Percentiles rank a stretch among this genome's conserved stretches.
Conservation (phyloP, 2,888 invertebrate species). For the Patella caerulea region DNA sequence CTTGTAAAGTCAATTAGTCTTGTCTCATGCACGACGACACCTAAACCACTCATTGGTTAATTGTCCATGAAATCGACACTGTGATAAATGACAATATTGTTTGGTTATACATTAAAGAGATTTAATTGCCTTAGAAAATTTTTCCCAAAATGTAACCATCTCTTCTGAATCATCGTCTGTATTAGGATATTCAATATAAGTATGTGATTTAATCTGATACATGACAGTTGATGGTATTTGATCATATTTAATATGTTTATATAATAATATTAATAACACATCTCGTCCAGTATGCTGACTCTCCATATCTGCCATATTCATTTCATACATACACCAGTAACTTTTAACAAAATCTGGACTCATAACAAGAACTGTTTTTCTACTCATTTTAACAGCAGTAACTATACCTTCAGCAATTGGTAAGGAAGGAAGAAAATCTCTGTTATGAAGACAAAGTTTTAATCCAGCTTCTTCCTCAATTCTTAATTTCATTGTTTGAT, state of each 20-base stretch:
- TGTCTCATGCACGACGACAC: no score
- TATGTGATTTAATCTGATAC: background rate
- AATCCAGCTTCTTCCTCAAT: constrained; percentile 31
- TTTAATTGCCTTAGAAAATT: background rate
- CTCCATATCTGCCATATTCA: constrained; percentile 34
- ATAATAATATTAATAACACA: constrained; percentile 17
- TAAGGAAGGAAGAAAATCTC: constrained; percentile 35
- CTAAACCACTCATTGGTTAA: no score
- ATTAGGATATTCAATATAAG: constrained; percentile 16
- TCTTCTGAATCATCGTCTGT: background rate
- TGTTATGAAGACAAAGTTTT: constrained; percentile 39
- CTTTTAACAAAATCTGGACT: constrained; percentile 30
- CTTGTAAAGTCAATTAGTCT: no score
- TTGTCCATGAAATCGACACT: no score
- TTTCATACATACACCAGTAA: constrained; percentile 38
- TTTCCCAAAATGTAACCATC: constrained; percentile 18
- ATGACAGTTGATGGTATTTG: constrained; percentile 6
- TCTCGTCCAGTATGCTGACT: constrained; percentile 23
- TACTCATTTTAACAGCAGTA: constrained; percentile 33
- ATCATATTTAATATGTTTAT: constrained; percentile 15
- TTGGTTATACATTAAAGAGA: no score
- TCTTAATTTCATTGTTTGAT: constrained; percentile 14
- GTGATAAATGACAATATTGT: no score
- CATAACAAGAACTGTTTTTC: constrained; percentile 33
- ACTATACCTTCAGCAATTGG: constrained; percentile 35